Percentiles rank a stretch among this genome's conserved stretches.
phyloP scores from a whole-genome alignment of 53 echinoderm and acorn worm genomes.

The Actinopyga echinites region DNA sequence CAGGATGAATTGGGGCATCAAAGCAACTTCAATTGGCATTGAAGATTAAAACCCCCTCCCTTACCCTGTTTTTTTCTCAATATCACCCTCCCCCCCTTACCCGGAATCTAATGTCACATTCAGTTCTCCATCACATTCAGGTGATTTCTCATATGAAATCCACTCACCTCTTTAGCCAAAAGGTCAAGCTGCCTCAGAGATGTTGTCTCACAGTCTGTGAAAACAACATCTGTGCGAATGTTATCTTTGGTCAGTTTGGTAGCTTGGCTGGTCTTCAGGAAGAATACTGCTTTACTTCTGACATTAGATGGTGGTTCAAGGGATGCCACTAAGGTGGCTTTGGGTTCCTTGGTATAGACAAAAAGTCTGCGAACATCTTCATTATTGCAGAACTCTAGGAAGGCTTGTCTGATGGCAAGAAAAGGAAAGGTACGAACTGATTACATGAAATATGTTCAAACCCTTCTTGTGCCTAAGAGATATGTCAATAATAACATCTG shows the following conservation, averaged over 20 bases:
- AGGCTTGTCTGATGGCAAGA: slow-evolving; percentile 73
- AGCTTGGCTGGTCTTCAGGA: slow-evolving; percentile 94
- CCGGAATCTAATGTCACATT: no score
- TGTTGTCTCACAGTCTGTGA: slow-evolving; percentile 72
- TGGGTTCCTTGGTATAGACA: slow-evolving; percentile 84
- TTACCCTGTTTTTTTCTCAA: no score
- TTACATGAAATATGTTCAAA: background rate
- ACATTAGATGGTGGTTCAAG: slow-evolving; percentile 70
- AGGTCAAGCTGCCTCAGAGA: slow-evolving; percentile 82
- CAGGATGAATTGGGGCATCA: no score
- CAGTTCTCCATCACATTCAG: no score
- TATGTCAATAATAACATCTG: no score
- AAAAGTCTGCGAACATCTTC: slow-evolving; percentile 93
- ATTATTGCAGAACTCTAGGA: slow-evolving; percentile 97
- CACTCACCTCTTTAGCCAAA: slow-evolving; percentile 77
- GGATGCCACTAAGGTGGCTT: slow-evolving; percentile 79
- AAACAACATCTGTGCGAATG: slow-evolving; percentile 92
- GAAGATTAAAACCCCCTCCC: no score
- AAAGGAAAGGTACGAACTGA: background rate
- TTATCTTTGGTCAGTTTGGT: slow-evolving; percentile 94
- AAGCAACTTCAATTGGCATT: no score
- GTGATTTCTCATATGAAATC: no score
- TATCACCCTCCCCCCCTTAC: no score
- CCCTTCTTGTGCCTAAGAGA: no score
- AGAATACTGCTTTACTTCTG: slow-evolving; percentile 85